Evolutionary conservation across 2,797 vertebrate genomes (phyloP), one percentile per base, ranked within the genome.

Genomic region (Lycodopsis pacificus): DNA sequence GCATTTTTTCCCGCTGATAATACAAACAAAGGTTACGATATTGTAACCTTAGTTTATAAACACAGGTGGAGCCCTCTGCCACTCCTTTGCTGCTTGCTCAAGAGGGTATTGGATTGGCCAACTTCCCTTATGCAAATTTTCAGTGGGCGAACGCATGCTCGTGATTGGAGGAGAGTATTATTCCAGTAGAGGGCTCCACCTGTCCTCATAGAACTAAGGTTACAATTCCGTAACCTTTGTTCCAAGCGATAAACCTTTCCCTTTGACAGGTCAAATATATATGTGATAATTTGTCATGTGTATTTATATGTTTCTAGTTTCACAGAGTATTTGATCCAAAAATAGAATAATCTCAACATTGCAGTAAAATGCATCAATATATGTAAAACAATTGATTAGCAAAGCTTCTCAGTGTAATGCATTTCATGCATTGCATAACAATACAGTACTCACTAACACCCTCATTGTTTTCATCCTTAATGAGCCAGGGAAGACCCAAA

Each of bases 391-490:
- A 32, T 44, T 44, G 4, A 25, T 68, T 40, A 19, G 22, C 30
- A 38, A 53, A 58, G 38, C n/a, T 49, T 42, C 30, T 34, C 20
- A 48, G 36, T 2, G 15, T 1, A 48, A 25, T 22, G 15, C 8
- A 51, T 57, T 51, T 48, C 4, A n/a, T 61, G 14, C 34, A 30
- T 76, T 17, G 69, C 17, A 63, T 49, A n/a, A 71, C 30, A 44
- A 42, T 51, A n/a, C 25, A 38, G 19, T 51, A 57, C 63, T 38
- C 63, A 58, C 14, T 46, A 11, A 67, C 17, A 53, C 30, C 14
- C 13, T 30, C 22, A 38, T 64, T 77, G 66, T 77, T 77, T 72
- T 77, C 66, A 64, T 70, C 71, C 38, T 69, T 73, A 81, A 80
- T 83, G 78, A 83, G 66, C 13, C 38, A 38, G 56, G 57, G 67